phyloP scores from a whole-genome alignment of 1,140 invertebrate genomes.

The Spodoptera litura region DNA sequence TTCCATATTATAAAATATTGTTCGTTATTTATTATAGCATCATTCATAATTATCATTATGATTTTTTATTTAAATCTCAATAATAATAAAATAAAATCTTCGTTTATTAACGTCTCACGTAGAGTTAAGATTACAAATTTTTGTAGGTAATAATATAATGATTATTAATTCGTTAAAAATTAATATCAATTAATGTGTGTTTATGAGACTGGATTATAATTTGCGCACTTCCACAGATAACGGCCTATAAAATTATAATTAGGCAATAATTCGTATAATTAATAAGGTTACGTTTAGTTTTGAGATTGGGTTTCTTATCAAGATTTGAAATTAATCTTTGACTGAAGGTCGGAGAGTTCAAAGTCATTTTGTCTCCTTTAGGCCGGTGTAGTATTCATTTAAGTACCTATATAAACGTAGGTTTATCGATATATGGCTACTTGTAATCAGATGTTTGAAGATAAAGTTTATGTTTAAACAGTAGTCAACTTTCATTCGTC shows the following conservation, averaged over 20 bases:
- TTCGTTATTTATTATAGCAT: conserved; percentile 40
- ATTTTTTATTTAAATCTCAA: conserved; percentile 11
- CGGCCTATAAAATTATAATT: conserved; percentile 30
- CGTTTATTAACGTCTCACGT: background rate
- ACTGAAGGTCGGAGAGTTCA: background rate
- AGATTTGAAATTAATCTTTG: too few species aligned
- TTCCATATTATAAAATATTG: conserved; percentile 32
- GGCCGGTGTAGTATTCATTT: too few species aligned
- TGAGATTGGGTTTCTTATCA: too few species aligned
- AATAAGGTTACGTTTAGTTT: conserved; percentile 6
- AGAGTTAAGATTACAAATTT: background rate
- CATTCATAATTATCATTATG: background rate
- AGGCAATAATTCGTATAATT: conserved; percentile 3
- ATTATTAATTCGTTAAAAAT: conserved; percentile 10
- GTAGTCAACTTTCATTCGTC: conserved; percentile 48
- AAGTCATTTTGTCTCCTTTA: too few species aligned
- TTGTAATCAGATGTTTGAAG: conserved; percentile 29
- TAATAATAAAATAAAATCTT: conserved; percentile 10
- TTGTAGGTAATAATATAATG: too few species aligned
- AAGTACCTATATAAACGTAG: background rate
- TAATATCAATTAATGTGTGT: conserved; percentile 27
- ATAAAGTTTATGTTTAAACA: conserved; percentile 44
- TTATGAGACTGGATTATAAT: conserved; percentile 18
- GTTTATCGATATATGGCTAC: conserved; percentile 9
- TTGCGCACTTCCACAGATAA: conserved; percentile 19